Evolutionary conservation across 2,797 vertebrate species (phyloP).

Genomic region (Silurus aristotelis): DNA sequence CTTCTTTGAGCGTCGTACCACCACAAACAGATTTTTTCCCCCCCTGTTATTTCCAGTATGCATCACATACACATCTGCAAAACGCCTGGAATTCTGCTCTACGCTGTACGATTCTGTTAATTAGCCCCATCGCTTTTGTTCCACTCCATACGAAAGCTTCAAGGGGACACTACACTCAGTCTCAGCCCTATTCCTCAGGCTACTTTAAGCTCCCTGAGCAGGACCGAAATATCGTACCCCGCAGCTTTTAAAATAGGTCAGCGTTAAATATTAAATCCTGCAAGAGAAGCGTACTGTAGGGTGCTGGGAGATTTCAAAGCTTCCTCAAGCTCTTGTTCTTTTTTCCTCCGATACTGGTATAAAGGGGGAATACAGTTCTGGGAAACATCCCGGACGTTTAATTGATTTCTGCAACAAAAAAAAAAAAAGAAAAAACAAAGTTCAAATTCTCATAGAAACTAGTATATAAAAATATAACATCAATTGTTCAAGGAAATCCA

Average conservation of each 20-base stretch:
- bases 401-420: constrained; percentile 17
- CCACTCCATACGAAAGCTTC: constrained; percentile 24
- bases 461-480: not conserved
- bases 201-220: constrained; percentile 45
- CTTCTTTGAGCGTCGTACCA: constrained; percentile 32
- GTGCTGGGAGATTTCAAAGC: constrained; percentile 36
- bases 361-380: constrained; percentile 15
- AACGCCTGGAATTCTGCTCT: not conserved
- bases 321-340: constrained; percentile 18
- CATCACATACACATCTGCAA: not conserved
- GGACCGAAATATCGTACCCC: constrained; percentile 40
- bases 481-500: not conserved
- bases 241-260: constrained; percentile 57
- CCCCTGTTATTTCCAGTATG: not conserved
- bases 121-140: constrained; percentile 14
- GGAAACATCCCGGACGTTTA: constrained; percentile 19
- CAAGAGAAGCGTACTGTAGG: constrained; percentile 36
- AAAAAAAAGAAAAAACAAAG: not conserved
- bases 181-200: constrained; percentile 1
- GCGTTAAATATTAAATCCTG: constrained; percentile 58
- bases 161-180: constrained; percentile 5
- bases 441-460: not conserved
- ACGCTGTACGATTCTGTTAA: not conserved
- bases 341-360: constrained; percentile 18
- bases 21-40: not conserved